Base-by-base conservation (phyloP, 2,113 vertebrate genomes). In the Bettongia penicillata region DNA sequence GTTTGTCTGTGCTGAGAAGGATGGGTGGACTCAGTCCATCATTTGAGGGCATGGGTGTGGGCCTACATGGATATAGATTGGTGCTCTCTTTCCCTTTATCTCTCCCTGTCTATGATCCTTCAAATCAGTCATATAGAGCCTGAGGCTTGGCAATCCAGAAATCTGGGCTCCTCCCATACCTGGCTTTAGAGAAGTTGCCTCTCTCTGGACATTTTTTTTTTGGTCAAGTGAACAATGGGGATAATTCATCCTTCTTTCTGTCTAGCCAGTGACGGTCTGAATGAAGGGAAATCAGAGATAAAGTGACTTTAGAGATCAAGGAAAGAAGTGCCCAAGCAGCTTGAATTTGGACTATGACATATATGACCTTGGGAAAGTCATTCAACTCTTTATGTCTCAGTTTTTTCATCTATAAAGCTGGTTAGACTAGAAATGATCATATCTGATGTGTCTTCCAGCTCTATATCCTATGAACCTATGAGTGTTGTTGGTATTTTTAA, bases 1-100 rank as follows among this genome's bases (percentile, higher is more conserved):
- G 84, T 28, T 47, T 91, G 57, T 53, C 77, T 94, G 57, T 97
- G 95, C 94, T 12, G 51, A 19, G 26, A 1, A 25, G 84, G 1
- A 0, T 9, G 51, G 24, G 11, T 8, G 8, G n/a, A n/a, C 14
- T 3, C n/a, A 25, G 9, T 5, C 31, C 92, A 55, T 55, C 4
- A 6, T 92, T 2, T 0, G 48, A 7, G 25, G 90, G 23, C 0
- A 22, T 16, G 0, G 49, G 49, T 22, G 23, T 37, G 49, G 12
- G 19, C 3, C 31, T 68, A 68, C 37, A 84, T 43, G 68, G n/a
- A 9, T 19, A 84, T 43, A 31, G 61, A n/a, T 7, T 57, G 25
- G 25, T 25, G 55, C 2, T 48, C 43, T 25, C 19, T 25, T 25
- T 37, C 49, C 47, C 43, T 37, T 92, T 61, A n/a, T 47, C 11